Conservation (phyloP, 2,888 invertebrate genomes). For the Thelaira solivaga region DNA sequence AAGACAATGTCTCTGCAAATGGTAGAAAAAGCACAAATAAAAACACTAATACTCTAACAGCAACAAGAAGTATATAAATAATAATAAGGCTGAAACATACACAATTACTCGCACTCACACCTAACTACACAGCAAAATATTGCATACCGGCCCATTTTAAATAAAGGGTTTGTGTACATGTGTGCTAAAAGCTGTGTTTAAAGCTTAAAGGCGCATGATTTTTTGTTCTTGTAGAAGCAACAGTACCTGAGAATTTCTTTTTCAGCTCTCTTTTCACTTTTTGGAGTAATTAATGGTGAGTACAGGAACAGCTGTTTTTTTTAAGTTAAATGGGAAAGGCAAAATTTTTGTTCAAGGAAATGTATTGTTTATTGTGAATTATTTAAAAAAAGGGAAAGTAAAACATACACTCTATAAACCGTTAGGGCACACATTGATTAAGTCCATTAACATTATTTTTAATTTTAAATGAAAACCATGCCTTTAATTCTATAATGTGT, state of each 20-base stretch:
- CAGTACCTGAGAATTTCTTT: slow-evolving; percentile 43
- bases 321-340: slow-evolving; percentile 8
- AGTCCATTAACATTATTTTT: too few relatives aligned
- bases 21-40: slow-evolving; percentile 14
- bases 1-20: slow-evolving; percentile 59
- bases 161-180: slow-evolving; percentile 25
- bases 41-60: too few relatives aligned
- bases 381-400: not conserved
- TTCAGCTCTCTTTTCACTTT: not conserved
- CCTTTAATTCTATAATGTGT: too few relatives aligned
- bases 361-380: slow-evolving; percentile 38
- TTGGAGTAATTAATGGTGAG: slow-evolving; percentile 45
- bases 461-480: too few relatives aligned
- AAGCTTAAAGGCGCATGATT: slow-evolving; percentile 46
- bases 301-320: slow-evolving; percentile 17
- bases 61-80: slow-evolving; percentile 37
- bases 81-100: not conserved
- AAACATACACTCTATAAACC: not conserved
- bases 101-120: not conserved
- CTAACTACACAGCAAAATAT: slow-evolving; percentile 7
- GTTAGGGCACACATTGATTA: too few relatives aligned
- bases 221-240: slow-evolving; percentile 55
- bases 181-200: slow-evolving; percentile 21
- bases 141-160: slow-evolving; percentile 48
- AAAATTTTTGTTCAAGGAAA: not conserved